Evolutionary conservation across 2,888 invertebrate species (phyloP), one percentile per base, ranked within the genome.

Genomic region (Arenicola marina): DNA sequence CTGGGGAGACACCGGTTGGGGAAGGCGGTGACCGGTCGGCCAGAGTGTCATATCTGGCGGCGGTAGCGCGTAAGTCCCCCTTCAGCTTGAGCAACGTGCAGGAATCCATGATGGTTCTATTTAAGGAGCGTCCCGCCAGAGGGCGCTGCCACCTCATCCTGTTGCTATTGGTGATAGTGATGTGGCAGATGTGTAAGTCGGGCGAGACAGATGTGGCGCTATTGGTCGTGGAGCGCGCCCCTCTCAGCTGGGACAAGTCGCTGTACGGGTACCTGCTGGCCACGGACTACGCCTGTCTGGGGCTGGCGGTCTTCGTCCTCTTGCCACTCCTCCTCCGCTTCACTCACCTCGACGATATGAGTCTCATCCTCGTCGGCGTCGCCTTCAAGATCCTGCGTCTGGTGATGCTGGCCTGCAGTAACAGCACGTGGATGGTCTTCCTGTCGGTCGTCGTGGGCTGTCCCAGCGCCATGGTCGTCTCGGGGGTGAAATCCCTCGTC

Each of bases 181-280:
- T 75, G 26, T 67, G 66, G n/a, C 68, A 80, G 63, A 69, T 75
- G 3, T 77, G 78, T 56, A 80, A 82, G 61, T 76, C 80, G 0
- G 83, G 83, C 1, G 82, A 82, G 62, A 74, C 76, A 56, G 83
- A 83, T 64, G 73, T 80, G 3, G 80, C 79, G 0, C 71, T 83
- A 32, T 69, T 83, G 28, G 79, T 77, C 65, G 79, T 81, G 1
- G 70, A 75, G 59, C 72, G 74, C 29, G 60, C 71, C n/a, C 83
- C 83, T 0, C 65, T 83, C 4, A 72, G 68, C 67, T 82, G 82
- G 81, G 66, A 68, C 4, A 72, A 76, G 58, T 75, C 78, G 0
- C 29, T 65, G 51, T 83, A 82, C 61, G 82, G 81, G 4, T 83
- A 80, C 61, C 72, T 82, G 2, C 63, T 81, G 54, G 79, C 82